Evolutionary conservation across 2,888 invertebrate genomes (phyloP), one percentile per base, ranked within the genome.

Genomic region (Dasysyrphus albostriatus): DNA sequence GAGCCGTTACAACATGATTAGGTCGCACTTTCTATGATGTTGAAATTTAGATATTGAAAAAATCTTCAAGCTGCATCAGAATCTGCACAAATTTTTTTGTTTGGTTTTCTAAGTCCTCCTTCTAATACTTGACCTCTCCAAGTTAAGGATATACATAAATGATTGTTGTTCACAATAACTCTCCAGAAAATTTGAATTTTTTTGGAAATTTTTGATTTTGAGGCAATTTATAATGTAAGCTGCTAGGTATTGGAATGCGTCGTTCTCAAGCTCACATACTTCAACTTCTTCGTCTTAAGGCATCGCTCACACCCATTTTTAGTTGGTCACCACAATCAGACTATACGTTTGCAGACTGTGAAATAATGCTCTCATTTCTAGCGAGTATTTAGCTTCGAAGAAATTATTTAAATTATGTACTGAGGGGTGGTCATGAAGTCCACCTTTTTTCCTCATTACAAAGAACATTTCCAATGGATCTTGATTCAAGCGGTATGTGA

Each of bases 231-330:
- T 82, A 61, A 89, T 88, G 74, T 85, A 90, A 10, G 88, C 88
- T 14, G 88, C 87, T 49, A 88, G 76, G 84, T 89, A 89, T 83
- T 89, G 88, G 16, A 89, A 69, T 39, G 88, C 88, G 72, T 89
- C 89, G 76, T 88, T 88, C n/a, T 34, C 47, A 9, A 88, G 51
- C 19, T 85, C 88, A 51, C 78, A 58, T 29, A 85, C 56, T 47
- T 82, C 16, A 47, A 16, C 6, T 24, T 39, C 39, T 39, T 39
- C 12, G 39, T 39, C 39, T 5, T 12, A 10, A 39, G 12, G 39
- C 39, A 39, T 39, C 12, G 12, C 39, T 39, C 39, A 39, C 39
- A 39, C 12, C 39, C 39, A 12, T 39, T 39, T 39, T 10, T 3
- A 39, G 3, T 39, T 12, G 39, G 12, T 39, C 39, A 39, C 3